These are phyloP conservation scores for Tenthredo notha DNA, from an alignment of 2,888 invertebrate genomes.

Conservation along the genomic window DNA sequence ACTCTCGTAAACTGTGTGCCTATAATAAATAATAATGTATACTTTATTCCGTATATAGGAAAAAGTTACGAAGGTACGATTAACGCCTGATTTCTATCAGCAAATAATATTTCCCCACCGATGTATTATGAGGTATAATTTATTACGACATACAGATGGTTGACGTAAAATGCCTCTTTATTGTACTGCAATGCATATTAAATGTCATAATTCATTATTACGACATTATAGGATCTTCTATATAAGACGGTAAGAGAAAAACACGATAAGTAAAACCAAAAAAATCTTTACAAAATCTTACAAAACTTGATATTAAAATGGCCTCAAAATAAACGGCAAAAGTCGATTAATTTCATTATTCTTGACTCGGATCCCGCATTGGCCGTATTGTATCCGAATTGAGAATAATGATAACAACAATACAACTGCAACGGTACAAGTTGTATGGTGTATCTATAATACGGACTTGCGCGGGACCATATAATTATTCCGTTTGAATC, in stretches of 20 bases:
- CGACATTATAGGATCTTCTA: background rate
- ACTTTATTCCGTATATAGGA: too few species aligned
- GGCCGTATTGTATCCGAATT: too few species aligned
- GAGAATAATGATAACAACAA: background rate
- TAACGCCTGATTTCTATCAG: background rate
- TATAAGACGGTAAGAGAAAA: too few species aligned
- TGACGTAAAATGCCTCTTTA: background rate
- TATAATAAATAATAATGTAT: background rate
- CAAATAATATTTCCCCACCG: background rate
- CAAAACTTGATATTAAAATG: background rate
- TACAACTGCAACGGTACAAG: constrained; percentile 35
- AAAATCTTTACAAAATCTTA: background rate
- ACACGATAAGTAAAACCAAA: background rate
- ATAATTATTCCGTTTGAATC: background rate
- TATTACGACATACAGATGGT: background rate
- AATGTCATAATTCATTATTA: background rate
- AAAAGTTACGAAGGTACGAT: background rate
- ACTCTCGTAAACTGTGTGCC: background rate
- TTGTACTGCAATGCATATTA: background rate
- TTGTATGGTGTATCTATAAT: constrained; percentile 7
- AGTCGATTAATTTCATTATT: background rate
- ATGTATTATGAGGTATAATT: background rate
- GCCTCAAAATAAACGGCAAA: background rate
- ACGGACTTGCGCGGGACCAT: background rate
- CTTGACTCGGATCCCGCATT: too few species aligned